phyloP scores from a whole-genome alignment of 2,113 vertebrate species.

The Craseonycteris thonglongyai region DNA sequence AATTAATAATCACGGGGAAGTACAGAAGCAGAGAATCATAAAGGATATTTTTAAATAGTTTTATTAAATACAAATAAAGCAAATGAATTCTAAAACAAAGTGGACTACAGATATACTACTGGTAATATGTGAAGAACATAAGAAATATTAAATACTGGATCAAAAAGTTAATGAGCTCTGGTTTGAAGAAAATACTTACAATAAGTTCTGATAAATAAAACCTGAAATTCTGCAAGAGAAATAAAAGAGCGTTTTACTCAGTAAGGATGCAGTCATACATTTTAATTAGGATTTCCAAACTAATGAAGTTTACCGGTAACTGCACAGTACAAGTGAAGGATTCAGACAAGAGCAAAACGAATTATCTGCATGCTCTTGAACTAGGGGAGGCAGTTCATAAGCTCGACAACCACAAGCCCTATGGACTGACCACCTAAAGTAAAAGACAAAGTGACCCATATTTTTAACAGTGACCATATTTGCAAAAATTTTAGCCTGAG shows the following conservation, averaged over 20 bases:
- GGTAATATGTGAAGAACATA: background rate
- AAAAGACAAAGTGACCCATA: background rate
- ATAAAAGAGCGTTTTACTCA: background rate
- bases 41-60: constrained; percentile 4
- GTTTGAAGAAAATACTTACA: background rate
- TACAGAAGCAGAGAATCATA: background rate
- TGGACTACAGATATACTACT: background rate
- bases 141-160: constrained; percentile 1
- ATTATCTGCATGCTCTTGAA: background rate
- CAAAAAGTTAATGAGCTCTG: background rate
- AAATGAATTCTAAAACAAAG: constrained; percentile 20
- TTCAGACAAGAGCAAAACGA: background rate
- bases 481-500: background rate
- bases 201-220: constrained; percentile 8
- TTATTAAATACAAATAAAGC: constrained; percentile 34
- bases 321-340: background rate
- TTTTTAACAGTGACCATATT: background rate
- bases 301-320: constrained; percentile 9
- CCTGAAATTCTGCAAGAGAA: constrained; percentile 27
- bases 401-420: background rate
- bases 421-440: background rate
- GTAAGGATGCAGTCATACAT: background rate
- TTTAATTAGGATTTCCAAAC: constrained; percentile 8
- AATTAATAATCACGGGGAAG: background rate
- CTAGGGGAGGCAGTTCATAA: background rate